phyloP scores from a whole-genome alignment of 2,888 invertebrate species.

The Ichneumoninae sp. region DNA sequence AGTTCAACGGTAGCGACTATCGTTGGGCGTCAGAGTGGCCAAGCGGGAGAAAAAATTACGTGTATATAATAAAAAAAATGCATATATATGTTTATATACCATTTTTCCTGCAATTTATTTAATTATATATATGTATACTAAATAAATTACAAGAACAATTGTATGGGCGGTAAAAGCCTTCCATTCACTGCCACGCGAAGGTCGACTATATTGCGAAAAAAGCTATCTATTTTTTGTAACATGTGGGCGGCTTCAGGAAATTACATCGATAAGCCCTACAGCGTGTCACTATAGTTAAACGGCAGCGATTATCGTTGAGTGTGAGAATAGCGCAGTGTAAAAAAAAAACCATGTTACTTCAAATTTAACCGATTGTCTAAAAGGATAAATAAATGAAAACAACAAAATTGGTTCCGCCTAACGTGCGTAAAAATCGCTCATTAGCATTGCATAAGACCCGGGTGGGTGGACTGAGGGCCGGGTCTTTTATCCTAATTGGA shows the following conservation, averaged over 20 bases:
- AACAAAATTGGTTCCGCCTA: background rate
- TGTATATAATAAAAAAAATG: too few species aligned
- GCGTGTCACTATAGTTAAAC: background rate
- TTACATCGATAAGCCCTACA: background rate
- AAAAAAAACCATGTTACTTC: background rate
- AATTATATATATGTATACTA: too few species aligned
- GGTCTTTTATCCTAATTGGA: conserved; percentile 64
- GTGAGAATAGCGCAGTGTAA: too few species aligned
- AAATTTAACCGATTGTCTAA: background rate
- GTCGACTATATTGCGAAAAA: too few species aligned
- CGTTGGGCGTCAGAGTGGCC: too few species aligned
- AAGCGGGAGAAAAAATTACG: too few species aligned
- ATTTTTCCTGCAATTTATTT: too few species aligned
- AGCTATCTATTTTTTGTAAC: too few species aligned
- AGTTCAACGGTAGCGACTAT: background rate
- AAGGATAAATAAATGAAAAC: background rate
- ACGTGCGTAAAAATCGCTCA: background rate
- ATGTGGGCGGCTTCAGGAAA: background rate
- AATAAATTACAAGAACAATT: too few species aligned
- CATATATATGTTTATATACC: too few species aligned
- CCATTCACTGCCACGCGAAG: too few species aligned
- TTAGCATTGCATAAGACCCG: conserved; percentile 9
- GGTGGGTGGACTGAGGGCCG: background rate
- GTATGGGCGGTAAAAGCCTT: too few species aligned
- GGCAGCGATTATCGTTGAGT: background rate